phyloP scores from a whole-genome alignment of 2,113 vertebrate genomes.

The Procavia capensis region DNA sequence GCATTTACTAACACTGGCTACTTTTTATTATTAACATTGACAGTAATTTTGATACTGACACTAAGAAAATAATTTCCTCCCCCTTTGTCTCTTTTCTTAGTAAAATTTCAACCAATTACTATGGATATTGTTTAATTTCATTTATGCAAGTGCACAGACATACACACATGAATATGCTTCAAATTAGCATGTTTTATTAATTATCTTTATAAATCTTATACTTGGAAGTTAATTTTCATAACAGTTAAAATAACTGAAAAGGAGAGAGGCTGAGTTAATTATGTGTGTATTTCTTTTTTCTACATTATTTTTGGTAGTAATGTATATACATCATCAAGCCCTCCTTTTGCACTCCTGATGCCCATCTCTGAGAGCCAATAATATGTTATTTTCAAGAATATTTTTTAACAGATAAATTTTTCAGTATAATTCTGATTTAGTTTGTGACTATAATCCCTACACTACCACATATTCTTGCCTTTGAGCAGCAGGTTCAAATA shows the following conservation, averaged over 20 bases:
- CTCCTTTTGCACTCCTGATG: background rate
- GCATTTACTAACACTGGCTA: background rate
- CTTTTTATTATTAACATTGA: background rate
- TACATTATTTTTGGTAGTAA: background rate
- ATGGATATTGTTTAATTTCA: background rate
- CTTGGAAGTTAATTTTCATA: slow-evolving; percentile 18
- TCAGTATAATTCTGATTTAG: background rate
- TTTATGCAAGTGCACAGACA: background rate
- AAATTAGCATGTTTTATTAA: background rate
- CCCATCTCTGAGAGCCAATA: no score
- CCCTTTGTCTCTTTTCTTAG: background rate
- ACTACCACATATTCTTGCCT: background rate
- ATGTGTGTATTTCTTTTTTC: background rate
- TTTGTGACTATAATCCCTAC: background rate
- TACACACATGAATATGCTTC: background rate
- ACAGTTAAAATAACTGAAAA: background rate
- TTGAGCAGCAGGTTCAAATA: background rate
- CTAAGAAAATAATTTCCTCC: background rate
- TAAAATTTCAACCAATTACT: background rate
- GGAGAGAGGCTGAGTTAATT: background rate
- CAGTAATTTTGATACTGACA: background rate
- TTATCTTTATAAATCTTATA: slow-evolving; percentile 24
- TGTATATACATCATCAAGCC: background rate
- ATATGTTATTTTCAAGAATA: background rate
- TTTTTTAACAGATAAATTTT: background rate